Conservation (phyloP, 2,113 vertebrate species). For the Psammodynastes pulverulentus region DNA sequence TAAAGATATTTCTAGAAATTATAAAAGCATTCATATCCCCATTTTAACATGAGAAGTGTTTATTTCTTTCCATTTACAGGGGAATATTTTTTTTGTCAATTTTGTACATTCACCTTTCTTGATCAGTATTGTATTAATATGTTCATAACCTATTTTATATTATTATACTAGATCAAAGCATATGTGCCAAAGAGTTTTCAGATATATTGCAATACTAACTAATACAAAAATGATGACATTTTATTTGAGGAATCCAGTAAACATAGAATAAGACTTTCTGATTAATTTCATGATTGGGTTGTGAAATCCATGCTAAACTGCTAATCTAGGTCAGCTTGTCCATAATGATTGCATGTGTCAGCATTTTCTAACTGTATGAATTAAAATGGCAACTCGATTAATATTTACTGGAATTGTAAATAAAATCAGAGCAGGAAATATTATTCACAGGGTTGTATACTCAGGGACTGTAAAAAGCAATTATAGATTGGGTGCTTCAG, state of each 20-base stretch:
- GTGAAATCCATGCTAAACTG: no score
- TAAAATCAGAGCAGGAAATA: no score
- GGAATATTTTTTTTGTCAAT: not conserved
- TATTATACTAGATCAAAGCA: not conserved
- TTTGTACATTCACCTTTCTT: not conserved
- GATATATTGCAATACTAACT: not conserved
- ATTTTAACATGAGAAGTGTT: not conserved
- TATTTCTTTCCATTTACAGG: not conserved
- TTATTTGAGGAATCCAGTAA: not conserved
- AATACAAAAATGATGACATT: not conserved
- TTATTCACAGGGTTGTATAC: no score
- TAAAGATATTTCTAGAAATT: not conserved
- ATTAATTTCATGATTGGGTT: not conserved
- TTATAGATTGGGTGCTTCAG: not conserved
- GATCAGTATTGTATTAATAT: not conserved
- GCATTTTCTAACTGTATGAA: no score
- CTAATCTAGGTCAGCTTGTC: no score
- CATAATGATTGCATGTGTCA: no score
- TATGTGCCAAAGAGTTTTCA: not conserved
- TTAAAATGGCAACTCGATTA: no score
- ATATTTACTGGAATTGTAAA: no score
- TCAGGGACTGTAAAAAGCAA: not conserved
- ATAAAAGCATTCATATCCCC: not conserved
- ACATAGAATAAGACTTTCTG: not conserved
- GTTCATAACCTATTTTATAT: not conserved